Conservation (phyloP, 1,140 invertebrate species). For the Tenebrio molitor region DNA sequence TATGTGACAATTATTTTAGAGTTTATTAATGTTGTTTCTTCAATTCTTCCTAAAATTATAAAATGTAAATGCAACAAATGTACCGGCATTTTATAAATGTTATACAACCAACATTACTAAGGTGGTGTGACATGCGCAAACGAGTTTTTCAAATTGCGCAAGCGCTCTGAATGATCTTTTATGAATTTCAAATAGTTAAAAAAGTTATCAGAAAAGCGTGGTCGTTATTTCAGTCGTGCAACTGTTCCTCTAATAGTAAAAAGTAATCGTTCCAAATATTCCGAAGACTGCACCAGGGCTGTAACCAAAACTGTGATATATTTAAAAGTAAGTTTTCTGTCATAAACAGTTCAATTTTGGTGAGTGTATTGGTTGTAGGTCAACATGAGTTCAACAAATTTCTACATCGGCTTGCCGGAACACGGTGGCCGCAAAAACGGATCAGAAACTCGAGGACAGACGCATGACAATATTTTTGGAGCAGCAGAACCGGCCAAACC, state of each 20-base stretch:
- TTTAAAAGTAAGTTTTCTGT: background rate
- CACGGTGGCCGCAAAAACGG: slow-evolving; percentile 57
- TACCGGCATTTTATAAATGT: too few species aligned
- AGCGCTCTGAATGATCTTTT: slow-evolving; percentile 18
- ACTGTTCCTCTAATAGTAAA: background rate
- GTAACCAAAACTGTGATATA: background rate
- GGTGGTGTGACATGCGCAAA: background rate
- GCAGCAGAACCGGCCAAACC: slow-evolving; percentile 38
- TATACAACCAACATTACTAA: background rate
- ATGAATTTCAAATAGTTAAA: slow-evolving; percentile 41
- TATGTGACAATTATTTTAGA: too few species aligned
- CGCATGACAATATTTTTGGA: slow-evolving; percentile 61
- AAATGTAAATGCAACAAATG: too few species aligned
- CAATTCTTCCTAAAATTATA: too few species aligned
- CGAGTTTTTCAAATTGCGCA: background rate
- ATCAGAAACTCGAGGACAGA: slow-evolving; percentile 57
- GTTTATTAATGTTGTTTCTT: too few species aligned
- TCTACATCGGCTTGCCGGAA: slow-evolving; percentile 57
- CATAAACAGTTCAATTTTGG: too few species aligned
- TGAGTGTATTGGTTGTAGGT: background rate
- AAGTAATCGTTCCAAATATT: background rate
- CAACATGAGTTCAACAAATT: slow-evolving; percentile 58
- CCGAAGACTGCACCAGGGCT: background rate
- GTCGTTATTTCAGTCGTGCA: slow-evolving; percentile 28
- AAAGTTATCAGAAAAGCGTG: slow-evolving; percentile 22